Evolutionary conservation across 2,797 vertebrate species (phyloP).

Genomic region (Scomberomorus guttatus): DNA sequence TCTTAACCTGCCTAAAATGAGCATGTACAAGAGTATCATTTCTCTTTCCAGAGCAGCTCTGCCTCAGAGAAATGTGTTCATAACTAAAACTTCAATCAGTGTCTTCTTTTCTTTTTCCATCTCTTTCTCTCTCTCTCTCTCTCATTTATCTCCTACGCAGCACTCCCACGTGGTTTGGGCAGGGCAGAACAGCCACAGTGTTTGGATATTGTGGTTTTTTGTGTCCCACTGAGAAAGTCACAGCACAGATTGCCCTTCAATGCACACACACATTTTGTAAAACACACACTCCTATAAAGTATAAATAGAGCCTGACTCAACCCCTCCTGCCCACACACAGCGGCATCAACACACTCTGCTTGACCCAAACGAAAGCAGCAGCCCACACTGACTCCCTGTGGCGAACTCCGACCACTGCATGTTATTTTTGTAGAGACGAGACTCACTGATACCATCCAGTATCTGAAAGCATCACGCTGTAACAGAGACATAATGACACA

Average conservation of each 20-base stretch:
- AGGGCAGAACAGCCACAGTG: slow-evolving; percentile 53
- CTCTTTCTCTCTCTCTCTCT: slow-evolving; percentile 2
- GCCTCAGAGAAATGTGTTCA: slow-evolving; percentile 16
- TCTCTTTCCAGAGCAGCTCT: not conserved
- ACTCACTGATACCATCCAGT: not conserved
- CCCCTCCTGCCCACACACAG: slow-evolving; percentile 67
- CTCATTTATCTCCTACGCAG: slow-evolving; percentile 47
- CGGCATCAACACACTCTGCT: slow-evolving; percentile 22
- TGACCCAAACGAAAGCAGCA: slow-evolving; percentile 36
- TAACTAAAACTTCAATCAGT: slow-evolving; percentile 14
- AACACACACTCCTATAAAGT: slow-evolving; percentile 42
- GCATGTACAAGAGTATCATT: not conserved
- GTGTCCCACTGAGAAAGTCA: slow-evolving; percentile 72
- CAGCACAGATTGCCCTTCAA: slow-evolving; percentile 75
- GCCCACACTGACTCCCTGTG: slow-evolving; percentile 77
- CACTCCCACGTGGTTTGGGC: slow-evolving; percentile 54
- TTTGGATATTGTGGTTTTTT: slow-evolving; percentile 66
- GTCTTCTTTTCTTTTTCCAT: slow-evolving; percentile 12
- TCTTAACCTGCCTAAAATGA: slow-evolving; percentile 11
- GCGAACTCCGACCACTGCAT: slow-evolving; percentile 49
- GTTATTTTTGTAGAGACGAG: not conserved
- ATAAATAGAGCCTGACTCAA: slow-evolving; percentile 77
- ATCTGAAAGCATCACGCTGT: not conserved
- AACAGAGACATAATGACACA: not conserved
- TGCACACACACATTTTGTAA: slow-evolving; percentile 54